Evolutionary conservation across 2,888 invertebrate genomes (phyloP), one percentile per base, ranked within the genome.

Genomic region (Mesorhabditis sp.): DNA sequence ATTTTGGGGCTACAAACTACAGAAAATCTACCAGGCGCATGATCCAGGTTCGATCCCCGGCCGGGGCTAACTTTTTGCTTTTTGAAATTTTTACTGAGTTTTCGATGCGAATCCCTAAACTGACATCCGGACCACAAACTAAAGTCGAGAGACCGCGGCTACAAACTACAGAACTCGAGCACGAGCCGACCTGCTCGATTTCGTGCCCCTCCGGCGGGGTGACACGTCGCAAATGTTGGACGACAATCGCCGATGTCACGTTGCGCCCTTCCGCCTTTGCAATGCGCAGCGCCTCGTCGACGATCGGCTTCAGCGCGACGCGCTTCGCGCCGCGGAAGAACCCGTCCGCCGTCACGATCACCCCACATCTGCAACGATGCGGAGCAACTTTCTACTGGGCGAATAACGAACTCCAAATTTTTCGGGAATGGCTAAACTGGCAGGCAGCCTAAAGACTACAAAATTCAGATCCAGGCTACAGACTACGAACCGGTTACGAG

Each of bases 241-340:
- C 93, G 4, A 96, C 94, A 74, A 97, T 90, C 86, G 93, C 94
- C 70, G 91, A 90, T 70, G 91, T 90, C 5, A 96, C 91, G 65
- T 89, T 88, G 86, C 94, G 58, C 58, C n/a, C 58, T 10, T 13
- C 58, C 2, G 58, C 2, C 10, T 10, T 10, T 10, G 10, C 10
- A n/a, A n/a, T n/a, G 58, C 58, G 10, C 10, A 58, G 58, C 58
- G 58, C 58, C 10, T 10, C 63, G 41, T 63, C 63, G 13, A 63
- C 63, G 41, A 15, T 63, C 15, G 7, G 6, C 88, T 97, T 97
- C 78, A 97, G 88, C 76, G 91, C 89, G 65, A 98, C 89, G 10
- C 93, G 90, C 87, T 97, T 98, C 80, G 92, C 91, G 1, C 96
- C 96, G 74, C 97, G 90, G 92, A 93, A 96, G 0, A 92, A 93